phyloP scores from a whole-genome alignment of 2,888 invertebrate species.

The Eupelmus urozonus region DNA sequence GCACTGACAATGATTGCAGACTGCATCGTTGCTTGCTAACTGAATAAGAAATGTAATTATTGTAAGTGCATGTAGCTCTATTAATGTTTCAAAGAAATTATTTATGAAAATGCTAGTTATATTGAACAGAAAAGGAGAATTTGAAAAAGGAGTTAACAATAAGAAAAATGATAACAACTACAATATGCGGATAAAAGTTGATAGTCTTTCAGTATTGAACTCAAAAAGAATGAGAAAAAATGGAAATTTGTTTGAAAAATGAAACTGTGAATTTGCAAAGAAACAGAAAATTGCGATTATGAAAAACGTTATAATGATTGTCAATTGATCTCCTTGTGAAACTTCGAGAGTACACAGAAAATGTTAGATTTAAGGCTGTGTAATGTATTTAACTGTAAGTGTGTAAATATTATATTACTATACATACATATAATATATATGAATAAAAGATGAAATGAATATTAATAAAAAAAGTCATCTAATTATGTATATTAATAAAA shows the following conservation, averaged over 20 bases:
- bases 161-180: not conserved
- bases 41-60: conserved; percentile 5
- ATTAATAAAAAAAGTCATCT: not conserved
- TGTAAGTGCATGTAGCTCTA: conserved; percentile 15
- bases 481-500: conserved; percentile 40
- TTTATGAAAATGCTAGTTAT: conserved; percentile 14
- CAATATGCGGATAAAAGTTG: conserved; percentile 8
- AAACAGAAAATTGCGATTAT: not conserved
- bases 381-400: conserved; percentile 45
- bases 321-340: conserved; percentile 56
- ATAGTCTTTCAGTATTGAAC: conserved; percentile 11
- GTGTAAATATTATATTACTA: conserved; percentile 60
- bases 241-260: not conserved
- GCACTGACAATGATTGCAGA: not conserved
- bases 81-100: conserved; percentile 9
- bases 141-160: not conserved
- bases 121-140: not conserved
- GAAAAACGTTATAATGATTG: conserved; percentile 33
- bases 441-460: not conserved
- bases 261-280: not conserved
- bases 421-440: conserved; percentile 26
- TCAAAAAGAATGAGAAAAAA: not conserved
- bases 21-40: not conserved
- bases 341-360: conserved; percentile 34
- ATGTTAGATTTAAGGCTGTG: conserved; percentile 42